phyloP scores from a whole-genome alignment of 23 tunicate genomes.

The Trididemnum clinides region DNA sequence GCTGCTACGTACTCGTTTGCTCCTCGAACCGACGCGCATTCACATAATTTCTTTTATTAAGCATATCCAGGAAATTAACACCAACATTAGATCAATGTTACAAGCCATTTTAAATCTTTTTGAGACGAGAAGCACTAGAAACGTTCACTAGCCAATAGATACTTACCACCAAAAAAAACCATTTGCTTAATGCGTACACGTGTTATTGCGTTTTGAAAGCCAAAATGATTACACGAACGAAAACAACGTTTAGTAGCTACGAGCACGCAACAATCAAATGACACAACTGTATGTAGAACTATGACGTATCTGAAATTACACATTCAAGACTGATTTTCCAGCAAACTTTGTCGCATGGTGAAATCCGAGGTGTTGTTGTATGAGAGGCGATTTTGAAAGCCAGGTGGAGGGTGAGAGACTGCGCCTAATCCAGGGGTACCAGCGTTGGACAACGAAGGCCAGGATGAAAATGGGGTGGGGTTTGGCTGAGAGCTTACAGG shows the following conservation, averaged over 20 bases:
- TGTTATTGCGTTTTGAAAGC: not conserved
- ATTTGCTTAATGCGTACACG: not conserved
- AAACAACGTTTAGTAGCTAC: slow-evolving; percentile 17
- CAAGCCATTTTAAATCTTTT: too few species aligned
- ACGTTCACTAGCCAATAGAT: too few species aligned
- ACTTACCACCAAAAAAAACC: not conserved
- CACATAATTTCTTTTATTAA: slow-evolving; percentile 15
- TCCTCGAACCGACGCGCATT: too few species aligned
- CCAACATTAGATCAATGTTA: not conserved
- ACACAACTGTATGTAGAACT: slow-evolving; percentile 1
- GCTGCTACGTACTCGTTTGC: too few species aligned
- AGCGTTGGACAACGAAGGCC: slow-evolving; percentile 45
- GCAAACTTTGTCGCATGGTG: slow-evolving; percentile 54
- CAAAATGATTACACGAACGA: not conserved
- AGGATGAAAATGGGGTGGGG: slow-evolving; percentile 1
- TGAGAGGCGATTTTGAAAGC: slow-evolving; percentile 72
- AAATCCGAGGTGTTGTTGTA: slow-evolving; percentile 58
- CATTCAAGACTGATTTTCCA: slow-evolving; percentile 76
- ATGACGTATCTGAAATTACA: not conserved
- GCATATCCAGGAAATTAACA: slow-evolving; percentile 17
- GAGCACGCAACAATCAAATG: slow-evolving; percentile 6
- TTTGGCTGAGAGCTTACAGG: not conserved
- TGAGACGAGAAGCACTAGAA: too few species aligned
- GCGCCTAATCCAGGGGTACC: not conserved
- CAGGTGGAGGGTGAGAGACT: slow-evolving; percentile 77